These are phyloP conservation scores for Eupithecia subumbrata DNA, from an alignment of 2,888 invertebrate species.

Conservation along the genomic window DNA sequence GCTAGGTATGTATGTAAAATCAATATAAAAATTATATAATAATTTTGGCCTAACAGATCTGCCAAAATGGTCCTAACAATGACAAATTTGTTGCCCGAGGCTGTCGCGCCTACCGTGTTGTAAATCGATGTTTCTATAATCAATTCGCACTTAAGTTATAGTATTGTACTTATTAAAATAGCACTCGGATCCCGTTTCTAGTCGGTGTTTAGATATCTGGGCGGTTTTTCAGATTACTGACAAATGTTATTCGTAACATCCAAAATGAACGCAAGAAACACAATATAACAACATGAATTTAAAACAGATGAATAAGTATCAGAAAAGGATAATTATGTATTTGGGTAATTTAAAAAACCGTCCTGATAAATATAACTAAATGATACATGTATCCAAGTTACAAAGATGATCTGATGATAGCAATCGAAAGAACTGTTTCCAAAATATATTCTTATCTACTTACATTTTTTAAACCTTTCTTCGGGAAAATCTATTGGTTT, in stretches of 20 bases:
- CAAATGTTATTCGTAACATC: neutral
- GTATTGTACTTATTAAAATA: slow-evolving; percentile 54
- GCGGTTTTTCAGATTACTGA: slow-evolving; percentile 39
- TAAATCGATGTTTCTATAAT: slow-evolving; percentile 55
- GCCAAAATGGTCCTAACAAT: slow-evolving; percentile 15
- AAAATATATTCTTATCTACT: neutral
- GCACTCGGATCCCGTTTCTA: slow-evolving; percentile 64
- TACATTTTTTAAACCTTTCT: neutral
- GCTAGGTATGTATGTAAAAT: neutral
- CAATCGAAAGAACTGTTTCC: slow-evolving; percentile 14
- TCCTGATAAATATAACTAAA: slow-evolving; percentile 30
- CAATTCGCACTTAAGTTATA: slow-evolving; percentile 57
- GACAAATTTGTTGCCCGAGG: slow-evolving; percentile 54
- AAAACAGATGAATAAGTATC: neutral
- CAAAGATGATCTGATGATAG: slow-evolving; percentile 29
- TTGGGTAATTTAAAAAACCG: slow-evolving; percentile 39
- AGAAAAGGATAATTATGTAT: neutral
- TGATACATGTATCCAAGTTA: slow-evolving; percentile 15
- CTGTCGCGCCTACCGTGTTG: slow-evolving; percentile 64
- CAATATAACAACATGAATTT: neutral
- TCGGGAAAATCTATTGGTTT: no score
- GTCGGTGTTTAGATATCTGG: slow-evolving; percentile 44
- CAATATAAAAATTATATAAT: neutral
- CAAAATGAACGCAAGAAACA: neutral
- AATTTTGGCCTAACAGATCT: neutral